Base-by-base conservation (phyloP, 2,113 vertebrate genomes). In the Chloroceryle aenea region DNA sequence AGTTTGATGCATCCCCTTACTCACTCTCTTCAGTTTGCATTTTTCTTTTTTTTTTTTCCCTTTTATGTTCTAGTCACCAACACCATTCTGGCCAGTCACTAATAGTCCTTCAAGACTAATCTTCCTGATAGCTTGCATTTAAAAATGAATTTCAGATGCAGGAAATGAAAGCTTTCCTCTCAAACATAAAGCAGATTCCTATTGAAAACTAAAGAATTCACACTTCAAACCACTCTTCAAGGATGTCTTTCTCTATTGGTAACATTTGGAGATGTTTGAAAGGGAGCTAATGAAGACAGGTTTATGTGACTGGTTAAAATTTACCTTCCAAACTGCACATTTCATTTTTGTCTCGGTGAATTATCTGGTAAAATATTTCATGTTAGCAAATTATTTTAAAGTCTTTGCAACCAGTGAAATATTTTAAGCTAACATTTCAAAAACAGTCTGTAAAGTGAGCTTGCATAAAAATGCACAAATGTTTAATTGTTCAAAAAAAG, bases 131-230 rank as follows among this genome's bases (percentile, higher is more conserved):
- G 89, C 63, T 96, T 92, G 73, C 78, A 81, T 94, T 93, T 88
- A 92, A 95, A 97, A 97, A 95, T 95, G 38, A 96, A 74, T 90
- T 63, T 97, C 93, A 96, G 89, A 83, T 90, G 95, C 59, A 91
- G 94, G 94, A 95, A 97, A 97, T 97, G 59, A 95, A 91, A 89
- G 61, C 75, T 88, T 97, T 96, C 95, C 89, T 95, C 42, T 78
- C 32, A 94, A 96, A 95, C 81, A 67, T 64, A 75, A 94, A 95
- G 90, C 91, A 92, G 91, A 88, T 92, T 93, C 78, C 84, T 87
- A 61, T 0, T 73, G 50, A 88, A 91, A 96, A 92, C 76, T 81
- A 80, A 95, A 90, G 78, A 81, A 90, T 64, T 94, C 69, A 81
- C 23, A 20, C 88, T 95, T 95, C 83, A 95, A 69, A 63, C 55